Evolutionary conservation across 2,113 vertebrate genomes (phyloP).

Genomic region (Diphyllodes magnificus): DNA sequence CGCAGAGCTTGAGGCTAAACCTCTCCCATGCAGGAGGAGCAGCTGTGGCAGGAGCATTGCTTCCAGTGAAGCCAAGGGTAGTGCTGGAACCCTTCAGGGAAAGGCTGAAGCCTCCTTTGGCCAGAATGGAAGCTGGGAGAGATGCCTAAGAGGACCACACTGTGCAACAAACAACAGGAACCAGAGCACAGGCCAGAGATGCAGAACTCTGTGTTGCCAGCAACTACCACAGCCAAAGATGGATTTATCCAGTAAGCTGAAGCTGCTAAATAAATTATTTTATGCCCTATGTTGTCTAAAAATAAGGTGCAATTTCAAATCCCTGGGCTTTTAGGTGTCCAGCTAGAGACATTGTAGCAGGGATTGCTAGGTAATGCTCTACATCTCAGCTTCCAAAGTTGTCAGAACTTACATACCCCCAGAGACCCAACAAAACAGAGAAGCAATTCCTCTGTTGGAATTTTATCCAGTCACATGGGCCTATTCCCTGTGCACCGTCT

Average conservation of each 20-base stretch:
- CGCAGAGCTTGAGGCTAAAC: accelerated
- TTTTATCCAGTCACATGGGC: background rate
- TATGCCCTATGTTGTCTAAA: background rate
- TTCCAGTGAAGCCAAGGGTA: background rate
- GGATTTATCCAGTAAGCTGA: background rate
- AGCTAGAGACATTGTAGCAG: background rate
- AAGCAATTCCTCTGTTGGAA: background rate
- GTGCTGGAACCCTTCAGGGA: background rate
- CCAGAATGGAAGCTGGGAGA: background rate
- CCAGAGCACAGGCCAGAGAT: background rate
- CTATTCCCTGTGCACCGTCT: background rate
- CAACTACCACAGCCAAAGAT: background rate
- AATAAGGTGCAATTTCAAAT: background rate
- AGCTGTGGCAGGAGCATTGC: background rate
- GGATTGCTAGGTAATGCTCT: background rate
- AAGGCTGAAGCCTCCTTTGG: background rate
- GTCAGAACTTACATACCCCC: background rate
- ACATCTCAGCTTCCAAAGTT: background rate
- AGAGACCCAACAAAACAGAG: background rate
- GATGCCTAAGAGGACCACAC: background rate
- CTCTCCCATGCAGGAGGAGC: background rate
- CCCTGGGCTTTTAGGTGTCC: background rate
- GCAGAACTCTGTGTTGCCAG: background rate
- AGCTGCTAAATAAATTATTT: background rate
- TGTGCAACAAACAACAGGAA: background rate